phyloP scores from a whole-genome alignment of 2,797 vertebrate genomes.

The Rhynchotus rufescens region DNA sequence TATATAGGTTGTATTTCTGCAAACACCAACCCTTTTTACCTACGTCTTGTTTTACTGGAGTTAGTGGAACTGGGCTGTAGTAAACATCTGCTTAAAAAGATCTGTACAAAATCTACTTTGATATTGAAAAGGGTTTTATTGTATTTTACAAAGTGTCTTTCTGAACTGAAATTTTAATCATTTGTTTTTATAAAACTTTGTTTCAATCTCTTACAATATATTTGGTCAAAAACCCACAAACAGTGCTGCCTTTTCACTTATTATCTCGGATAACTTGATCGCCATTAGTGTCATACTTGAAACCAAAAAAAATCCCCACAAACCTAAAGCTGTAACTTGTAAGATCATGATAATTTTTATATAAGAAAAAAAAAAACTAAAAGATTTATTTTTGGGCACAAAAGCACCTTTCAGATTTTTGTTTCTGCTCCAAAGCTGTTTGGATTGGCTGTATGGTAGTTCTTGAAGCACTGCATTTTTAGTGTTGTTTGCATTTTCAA shows the following conservation, averaged over 20 bases:
- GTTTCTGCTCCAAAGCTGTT: conserved; percentile 15
- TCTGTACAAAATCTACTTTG: conserved; percentile 46
- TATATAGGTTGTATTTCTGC: conserved; percentile 6
- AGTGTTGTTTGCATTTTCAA: conserved; percentile 39
- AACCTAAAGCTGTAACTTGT: conserved; percentile 8
- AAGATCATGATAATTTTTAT: neutral
- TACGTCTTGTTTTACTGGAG: neutral
- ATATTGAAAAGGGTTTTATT: conserved; percentile 27
- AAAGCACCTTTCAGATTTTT: conserved; percentile 7
- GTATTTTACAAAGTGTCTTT: conserved; percentile 57
- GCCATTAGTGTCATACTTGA: neutral
- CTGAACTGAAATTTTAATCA: conserved; percentile 42
- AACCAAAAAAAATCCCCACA: neutral
- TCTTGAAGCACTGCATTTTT: conserved; percentile 10
- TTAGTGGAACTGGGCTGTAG: neutral
- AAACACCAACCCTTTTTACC: neutral
- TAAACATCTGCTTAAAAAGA: conserved; percentile 6
- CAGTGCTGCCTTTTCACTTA: conserved; percentile 12
- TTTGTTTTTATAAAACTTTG: conserved; percentile 60
- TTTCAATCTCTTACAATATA: conserved; percentile 42
- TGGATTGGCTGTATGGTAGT: neutral
- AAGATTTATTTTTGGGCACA: neutral
- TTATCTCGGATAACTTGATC: neutral
- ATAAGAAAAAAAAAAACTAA: neutral
- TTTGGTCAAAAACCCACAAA: conserved; percentile 43